Percentiles rank a stretch among this genome's conserved stretches.
phyloP scores from a whole-genome alignment of 2,113 vertebrate species.

The Myotis brandtii region DNA sequence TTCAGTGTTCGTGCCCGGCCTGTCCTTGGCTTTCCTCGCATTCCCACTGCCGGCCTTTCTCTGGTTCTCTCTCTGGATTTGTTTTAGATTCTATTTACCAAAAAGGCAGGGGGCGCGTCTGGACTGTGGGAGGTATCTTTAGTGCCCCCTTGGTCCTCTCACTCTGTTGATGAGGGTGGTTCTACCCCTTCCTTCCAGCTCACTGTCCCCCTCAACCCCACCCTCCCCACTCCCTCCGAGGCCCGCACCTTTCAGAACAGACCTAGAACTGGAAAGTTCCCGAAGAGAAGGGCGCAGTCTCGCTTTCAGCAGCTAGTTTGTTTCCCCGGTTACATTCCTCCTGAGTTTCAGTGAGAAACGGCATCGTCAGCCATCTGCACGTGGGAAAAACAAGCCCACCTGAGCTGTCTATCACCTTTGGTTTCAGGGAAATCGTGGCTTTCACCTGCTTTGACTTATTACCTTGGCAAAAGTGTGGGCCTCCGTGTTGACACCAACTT shows the following conservation, averaged over 20 bases:
- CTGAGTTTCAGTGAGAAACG: slow-evolving; percentile 17
- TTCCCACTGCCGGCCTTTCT: fast-evolving
- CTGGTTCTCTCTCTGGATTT: neutral
- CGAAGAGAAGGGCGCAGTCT: neutral
- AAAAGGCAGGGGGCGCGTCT: fast-evolving
- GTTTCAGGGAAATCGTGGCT: slow-evolving; percentile 79
- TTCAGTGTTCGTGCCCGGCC: fast-evolving
- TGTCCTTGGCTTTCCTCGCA: fast-evolving
- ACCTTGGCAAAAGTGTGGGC: slow-evolving; percentile 85
- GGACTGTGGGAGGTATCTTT: fast-evolving
- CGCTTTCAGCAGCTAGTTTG: neutral
- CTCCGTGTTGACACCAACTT: slow-evolving; percentile 81
- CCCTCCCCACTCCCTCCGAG: fast-evolving
- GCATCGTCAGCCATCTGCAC: slow-evolving; percentile 62
- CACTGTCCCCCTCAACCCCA: fast-evolving
- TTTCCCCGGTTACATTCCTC: slow-evolving; percentile 56
- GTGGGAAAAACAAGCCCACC: neutral
- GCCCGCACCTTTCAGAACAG: neutral
- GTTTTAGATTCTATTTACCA: fast-evolving
- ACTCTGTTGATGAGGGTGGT: neutral
- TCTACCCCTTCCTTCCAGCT: neutral
- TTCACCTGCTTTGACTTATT: slow-evolving; percentile 84
- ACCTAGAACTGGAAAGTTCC: neutral
- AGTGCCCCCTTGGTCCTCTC: neutral
- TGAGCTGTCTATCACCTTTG: slow-evolving; percentile 77